phyloP scores from a whole-genome alignment of 2,888 invertebrate genomes.

The Athalia circularis region DNA sequence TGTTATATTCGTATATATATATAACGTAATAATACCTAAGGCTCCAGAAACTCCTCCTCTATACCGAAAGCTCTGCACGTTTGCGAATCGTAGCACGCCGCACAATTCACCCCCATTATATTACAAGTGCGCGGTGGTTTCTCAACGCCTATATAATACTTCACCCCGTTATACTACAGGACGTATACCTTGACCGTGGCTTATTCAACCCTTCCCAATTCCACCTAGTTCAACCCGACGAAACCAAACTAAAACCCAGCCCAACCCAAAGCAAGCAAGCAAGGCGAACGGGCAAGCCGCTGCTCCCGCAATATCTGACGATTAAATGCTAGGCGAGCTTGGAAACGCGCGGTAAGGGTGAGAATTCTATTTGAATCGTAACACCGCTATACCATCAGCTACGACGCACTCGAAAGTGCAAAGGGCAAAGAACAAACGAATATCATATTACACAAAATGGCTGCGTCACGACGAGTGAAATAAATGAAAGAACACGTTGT shows the following conservation, averaged over 20 bases:
- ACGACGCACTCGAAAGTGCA: no score
- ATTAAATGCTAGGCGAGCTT: no score
- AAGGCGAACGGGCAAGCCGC: no score
- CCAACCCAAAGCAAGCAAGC: conserved; percentile 12
- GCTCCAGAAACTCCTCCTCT: conserved; percentile 21
- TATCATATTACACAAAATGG: background rate
- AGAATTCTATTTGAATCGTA: no score
- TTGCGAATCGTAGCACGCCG: conserved; percentile 36
- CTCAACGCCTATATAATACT: conserved; percentile 5
- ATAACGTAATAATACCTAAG: background rate
- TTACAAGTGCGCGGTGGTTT: conserved; percentile 29
- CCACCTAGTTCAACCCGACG: background rate
- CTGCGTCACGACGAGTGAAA: background rate
- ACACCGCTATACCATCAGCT: no score
- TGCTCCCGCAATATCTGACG: conserved; percentile 10
- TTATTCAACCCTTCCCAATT: conserved; percentile 22
- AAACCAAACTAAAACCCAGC: background rate
- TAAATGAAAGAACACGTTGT: background rate
- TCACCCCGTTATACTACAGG: background rate
- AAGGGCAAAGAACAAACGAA: background rate
- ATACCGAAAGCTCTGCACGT: background rate
- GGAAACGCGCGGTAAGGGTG: no score
- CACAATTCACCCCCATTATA: conserved; percentile 39
- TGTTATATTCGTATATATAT: background rate
- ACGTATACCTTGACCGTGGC: conserved; percentile 24